Conservation (phyloP, 2,888 invertebrate genomes). For the Philereme vetulata region DNA sequence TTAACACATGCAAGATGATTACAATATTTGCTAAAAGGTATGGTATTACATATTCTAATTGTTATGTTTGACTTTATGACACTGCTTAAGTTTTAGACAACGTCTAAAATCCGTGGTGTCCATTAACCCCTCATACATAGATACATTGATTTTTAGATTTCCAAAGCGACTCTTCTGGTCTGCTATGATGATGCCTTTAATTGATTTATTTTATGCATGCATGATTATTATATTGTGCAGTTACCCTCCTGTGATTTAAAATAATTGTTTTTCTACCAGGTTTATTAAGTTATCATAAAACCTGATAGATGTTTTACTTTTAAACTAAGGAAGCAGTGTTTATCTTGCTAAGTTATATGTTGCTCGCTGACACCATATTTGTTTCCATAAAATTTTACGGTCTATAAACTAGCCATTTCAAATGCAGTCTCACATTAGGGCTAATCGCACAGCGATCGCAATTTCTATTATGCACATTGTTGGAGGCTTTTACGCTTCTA, state of each 20-base stretch:
- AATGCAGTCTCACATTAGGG: conserved; percentile 42
- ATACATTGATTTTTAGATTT: too few relatives aligned
- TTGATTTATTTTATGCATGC: too few relatives aligned
- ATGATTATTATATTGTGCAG: too few relatives aligned
- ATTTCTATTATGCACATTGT: conserved; percentile 43
- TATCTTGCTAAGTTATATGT: not conserved
- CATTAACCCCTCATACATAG: too few relatives aligned
- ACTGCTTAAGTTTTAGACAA: too few relatives aligned
- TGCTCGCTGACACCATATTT: conserved; percentile 6
- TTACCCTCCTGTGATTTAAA: too few relatives aligned
- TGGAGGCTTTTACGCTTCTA: conserved; percentile 23
- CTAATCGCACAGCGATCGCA: conserved; percentile 43
- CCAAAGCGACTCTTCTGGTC: too few relatives aligned
- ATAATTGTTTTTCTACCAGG: too few relatives aligned
- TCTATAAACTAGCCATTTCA: conserved; percentile 42
- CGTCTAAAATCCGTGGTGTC: too few relatives aligned
- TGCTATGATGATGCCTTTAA: too few relatives aligned
- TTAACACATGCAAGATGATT: not conserved
- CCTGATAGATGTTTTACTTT: conserved; percentile 6
- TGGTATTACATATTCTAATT: not conserved
- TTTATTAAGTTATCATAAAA: too few relatives aligned
- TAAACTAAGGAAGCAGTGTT: not conserved
- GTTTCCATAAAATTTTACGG: conserved; percentile 43
- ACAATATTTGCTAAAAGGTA: not conserved
- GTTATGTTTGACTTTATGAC: too few relatives aligned